A percentile compares a stretch with the other conserved stretches of the same genome.
phyloP scores from a whole-genome alignment of 2,888 invertebrate genomes.

The Actias luna region DNA sequence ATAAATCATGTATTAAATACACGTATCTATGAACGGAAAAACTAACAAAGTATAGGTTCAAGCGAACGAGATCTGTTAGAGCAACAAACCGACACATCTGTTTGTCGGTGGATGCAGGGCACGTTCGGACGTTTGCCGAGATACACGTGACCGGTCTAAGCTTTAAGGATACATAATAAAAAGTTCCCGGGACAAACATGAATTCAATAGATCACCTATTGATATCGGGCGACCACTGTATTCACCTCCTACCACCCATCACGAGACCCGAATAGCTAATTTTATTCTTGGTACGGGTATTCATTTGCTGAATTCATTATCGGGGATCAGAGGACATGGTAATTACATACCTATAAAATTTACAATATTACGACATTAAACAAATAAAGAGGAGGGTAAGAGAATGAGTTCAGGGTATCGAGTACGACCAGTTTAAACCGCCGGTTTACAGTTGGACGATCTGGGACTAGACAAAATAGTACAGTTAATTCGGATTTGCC shows the following conservation, averaged over 20 bases:
- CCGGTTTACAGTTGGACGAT: not conserved
- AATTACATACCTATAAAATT: not conserved
- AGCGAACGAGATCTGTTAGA: conserved; percentile 12
- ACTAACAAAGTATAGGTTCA: conserved; percentile 13
- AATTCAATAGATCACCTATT: conserved; percentile 26
- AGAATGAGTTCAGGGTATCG: not conserved
- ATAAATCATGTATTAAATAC: not conserved
- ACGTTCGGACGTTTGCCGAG: conserved; percentile 24
- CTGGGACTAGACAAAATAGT: not conserved
- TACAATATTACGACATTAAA: too few species aligned
- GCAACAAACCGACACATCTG: conserved; percentile 6
- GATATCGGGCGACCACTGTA: conserved; percentile 18
- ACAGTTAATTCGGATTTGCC: not conserved
- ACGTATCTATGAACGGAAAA: conserved; percentile 7
- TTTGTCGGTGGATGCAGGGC: conserved; percentile 22
- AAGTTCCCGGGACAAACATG: conserved; percentile 24
- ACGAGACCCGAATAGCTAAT: conserved; percentile 18
- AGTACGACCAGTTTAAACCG: not conserved
- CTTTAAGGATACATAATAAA: conserved; percentile 22
- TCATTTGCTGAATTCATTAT: conserved; percentile 9
- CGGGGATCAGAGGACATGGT: not conserved
- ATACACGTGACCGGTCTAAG: conserved; percentile 23
- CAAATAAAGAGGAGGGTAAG: too few species aligned
- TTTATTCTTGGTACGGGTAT: conserved; percentile 3
- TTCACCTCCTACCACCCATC: conserved; percentile 2